phyloP scores from a whole-genome alignment of 2,113 vertebrate species.

The Corythaixoides concolor region DNA sequence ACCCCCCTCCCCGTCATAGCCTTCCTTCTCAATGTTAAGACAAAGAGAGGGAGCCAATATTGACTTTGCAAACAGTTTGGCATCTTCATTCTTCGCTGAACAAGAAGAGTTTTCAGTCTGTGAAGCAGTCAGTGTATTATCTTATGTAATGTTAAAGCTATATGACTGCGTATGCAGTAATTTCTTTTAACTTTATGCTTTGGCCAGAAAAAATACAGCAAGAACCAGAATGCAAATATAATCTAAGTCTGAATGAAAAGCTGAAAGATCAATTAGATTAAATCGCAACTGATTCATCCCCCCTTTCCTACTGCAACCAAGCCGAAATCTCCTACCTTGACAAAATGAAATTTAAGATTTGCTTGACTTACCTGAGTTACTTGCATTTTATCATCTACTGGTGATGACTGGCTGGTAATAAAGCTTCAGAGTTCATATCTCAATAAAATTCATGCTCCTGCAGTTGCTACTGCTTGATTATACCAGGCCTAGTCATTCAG shows the following conservation, averaged over 20 bases:
- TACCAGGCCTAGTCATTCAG: background rate
- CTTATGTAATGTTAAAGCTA: background rate
- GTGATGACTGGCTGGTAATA: background rate
- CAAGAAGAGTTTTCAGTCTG: background rate
- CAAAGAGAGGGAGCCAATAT: background rate
- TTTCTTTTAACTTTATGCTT: background rate
- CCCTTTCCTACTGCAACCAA: background rate
- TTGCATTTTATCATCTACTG: background rate
- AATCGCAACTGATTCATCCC: background rate
- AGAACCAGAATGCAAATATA: background rate
- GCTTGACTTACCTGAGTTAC: background rate
- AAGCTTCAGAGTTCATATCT: background rate
- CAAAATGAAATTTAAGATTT: background rate
- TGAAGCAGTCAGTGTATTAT: background rate
- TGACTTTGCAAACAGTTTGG: background rate
- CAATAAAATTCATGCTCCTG: background rate
- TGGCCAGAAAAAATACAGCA: background rate
- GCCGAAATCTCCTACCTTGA: background rate
- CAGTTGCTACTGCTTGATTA: background rate
- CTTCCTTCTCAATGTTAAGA: background rate
- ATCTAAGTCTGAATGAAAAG: background rate
- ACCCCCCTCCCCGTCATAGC: rapidly evolving
- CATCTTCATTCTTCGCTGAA: background rate
- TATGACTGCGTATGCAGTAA: background rate
- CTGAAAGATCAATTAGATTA: background rate